Evolutionary conservation across 2,113 vertebrate genomes (phyloP), one percentile per base, ranked within the genome.

Genomic region (Periophthalmodon schlosseri): DNA sequence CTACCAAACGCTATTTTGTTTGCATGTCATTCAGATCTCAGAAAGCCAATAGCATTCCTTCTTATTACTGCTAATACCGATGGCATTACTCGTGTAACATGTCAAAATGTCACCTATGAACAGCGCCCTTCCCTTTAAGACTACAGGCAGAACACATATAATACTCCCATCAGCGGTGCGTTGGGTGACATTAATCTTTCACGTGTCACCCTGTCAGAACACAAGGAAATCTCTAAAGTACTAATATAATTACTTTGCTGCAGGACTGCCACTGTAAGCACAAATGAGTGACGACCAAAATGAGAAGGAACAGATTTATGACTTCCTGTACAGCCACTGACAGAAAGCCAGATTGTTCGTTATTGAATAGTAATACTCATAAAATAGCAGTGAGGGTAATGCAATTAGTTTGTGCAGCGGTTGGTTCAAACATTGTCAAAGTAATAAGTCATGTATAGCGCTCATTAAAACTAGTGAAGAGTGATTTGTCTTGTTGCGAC

Each of bases 211-310:
- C 75, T 36, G 70, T 79, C 75, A 79, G 69, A 90, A 84, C 74
- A 7, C 36, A 83, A 84, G 57, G 70, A 84, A 56, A 68, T 84
- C 77, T 80, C 76, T 52, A 58, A 77, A 72, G 80, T 76, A 85
- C 79, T 79, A 72, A 85, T 84, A 69, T 71, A 78, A 88, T 91
- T 81, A 82, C n/a, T 58, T 34, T 71, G 65, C 65, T 67, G 73
- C 34, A 69, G 69, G 75, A 78, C 70, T 75, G 80, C 75, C 74
- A 80, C 72, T 75, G 69, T 77, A 76, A 64, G 86, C 79, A 74
- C 10, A 69, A 78, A 64, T 69, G 61, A 78, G 73, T 73, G 64
- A 70, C 52, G 47, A 65, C 68, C 74, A 73, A 65, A 70, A 82
- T 8, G 23, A 65, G 67, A 72, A 66, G n/a, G 50, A 79, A 61